These are phyloP conservation scores for Drosophila nr. medialis DNA, from an alignment of 2,888 invertebrate species.

Conservation along the genomic window DNA sequence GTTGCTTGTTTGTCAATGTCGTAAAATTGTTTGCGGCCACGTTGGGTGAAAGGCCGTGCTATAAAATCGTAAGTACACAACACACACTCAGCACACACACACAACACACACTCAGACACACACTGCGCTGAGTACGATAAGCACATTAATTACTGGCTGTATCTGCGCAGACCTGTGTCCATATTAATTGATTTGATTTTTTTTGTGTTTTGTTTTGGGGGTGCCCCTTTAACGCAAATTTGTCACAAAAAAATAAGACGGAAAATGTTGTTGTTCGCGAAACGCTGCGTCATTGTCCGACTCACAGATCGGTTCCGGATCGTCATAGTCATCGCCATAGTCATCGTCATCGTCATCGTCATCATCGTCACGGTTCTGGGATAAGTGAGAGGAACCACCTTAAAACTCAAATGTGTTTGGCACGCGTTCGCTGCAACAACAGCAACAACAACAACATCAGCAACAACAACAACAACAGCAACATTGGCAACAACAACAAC, in stretches of 20 bases:
- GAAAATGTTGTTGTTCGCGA: slow-evolving; percentile 32
- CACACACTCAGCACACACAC: slow-evolving; percentile 5
- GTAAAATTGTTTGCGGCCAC: slow-evolving; percentile 62
- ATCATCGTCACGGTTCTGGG: slow-evolving; percentile 46
- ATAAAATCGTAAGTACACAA: slow-evolving; percentile 67
- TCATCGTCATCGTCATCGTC: slow-evolving; percentile 34
- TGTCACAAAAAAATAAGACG: slow-evolving; percentile 33
- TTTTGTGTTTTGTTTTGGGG: not conserved
- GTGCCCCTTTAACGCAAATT: slow-evolving; percentile 31
- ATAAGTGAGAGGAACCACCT: slow-evolving; percentile 35
- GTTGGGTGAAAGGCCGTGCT: slow-evolving; percentile 69
- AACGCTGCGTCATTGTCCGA: slow-evolving; percentile 48
- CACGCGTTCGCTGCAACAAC: slow-evolving; percentile 60
- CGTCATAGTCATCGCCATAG: slow-evolving; percentile 32
- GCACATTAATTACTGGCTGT: slow-evolving; percentile 36
- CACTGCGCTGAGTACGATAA: slow-evolving; percentile 34
- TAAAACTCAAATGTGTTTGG: slow-evolving; percentile 58
- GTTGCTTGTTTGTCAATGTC: slow-evolving; percentile 62
- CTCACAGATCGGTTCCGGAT: slow-evolving; percentile 23
- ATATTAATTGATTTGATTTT: not conserved
- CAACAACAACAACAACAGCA: not conserved
- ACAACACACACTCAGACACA: not conserved
- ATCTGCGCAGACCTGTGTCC: slow-evolving; percentile 8
- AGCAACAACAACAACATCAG: not conserved
- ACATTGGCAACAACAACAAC: slow-evolving; percentile 8